A percentile compares a stretch with the other conserved stretches of the same genome.
Conservation (phyloP, 2,797 vertebrate species). For the Gypaetus barbatus region DNA sequence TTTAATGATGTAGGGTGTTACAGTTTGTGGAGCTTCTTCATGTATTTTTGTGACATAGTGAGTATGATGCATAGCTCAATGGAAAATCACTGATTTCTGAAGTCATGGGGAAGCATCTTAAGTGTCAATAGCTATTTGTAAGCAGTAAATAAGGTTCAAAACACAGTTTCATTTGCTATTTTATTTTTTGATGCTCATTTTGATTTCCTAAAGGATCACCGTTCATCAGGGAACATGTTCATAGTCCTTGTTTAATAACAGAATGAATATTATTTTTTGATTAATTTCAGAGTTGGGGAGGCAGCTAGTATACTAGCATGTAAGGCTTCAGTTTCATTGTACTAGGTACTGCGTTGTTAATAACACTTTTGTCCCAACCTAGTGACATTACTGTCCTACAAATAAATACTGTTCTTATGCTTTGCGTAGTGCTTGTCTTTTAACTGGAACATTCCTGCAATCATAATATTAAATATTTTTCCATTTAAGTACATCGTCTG, state of each 20-base stretch:
- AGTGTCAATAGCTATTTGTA: not conserved
- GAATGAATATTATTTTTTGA: not conserved
- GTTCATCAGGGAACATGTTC: not conserved
- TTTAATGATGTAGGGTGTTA: not conserved
- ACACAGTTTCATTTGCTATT: not conserved
- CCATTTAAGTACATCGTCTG: not conserved
- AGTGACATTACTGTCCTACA: not conserved
- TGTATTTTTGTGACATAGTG: not conserved
- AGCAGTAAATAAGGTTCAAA: not conserved
- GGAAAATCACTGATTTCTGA: not conserved
- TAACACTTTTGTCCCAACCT: not conserved
- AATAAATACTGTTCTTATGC: not conserved
- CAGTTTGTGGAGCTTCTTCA: not conserved
- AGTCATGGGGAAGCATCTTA: not conserved
- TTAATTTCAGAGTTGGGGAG: not conserved
- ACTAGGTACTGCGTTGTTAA: not conserved
- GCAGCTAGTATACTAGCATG: not conserved
- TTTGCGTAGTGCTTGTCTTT: not conserved
- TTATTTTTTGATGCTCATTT: not conserved
- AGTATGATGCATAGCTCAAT: not conserved
- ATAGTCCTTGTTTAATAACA: not conserved
- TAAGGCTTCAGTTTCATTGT: not conserved
- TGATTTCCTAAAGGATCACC: not conserved
- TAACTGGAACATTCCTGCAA: not conserved
- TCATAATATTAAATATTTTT: not conserved